phyloP scores from a whole-genome alignment of 1,140 invertebrate species.

The Drosophila quadrilineata region DNA sequence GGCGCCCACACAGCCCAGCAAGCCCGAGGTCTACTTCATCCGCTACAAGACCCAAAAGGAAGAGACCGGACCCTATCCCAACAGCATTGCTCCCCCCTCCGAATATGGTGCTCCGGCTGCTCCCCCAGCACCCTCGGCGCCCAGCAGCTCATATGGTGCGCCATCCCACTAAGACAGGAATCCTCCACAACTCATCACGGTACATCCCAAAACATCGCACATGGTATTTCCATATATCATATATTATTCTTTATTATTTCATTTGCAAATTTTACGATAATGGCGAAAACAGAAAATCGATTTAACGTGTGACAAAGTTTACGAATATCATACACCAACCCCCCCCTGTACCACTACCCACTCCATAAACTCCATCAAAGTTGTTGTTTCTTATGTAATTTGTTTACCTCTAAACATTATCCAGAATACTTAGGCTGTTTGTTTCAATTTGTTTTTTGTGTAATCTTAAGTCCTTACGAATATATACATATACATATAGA shows the following conservation, averaged over 20 bases:
- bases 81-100: slow-evolving; percentile 81
- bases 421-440: slow-evolving; percentile 73
- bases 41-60: slow-evolving; percentile 90
- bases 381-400: slow-evolving; percentile 57
- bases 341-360: background rate
- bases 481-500: too few relatives aligned
- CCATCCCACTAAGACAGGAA: slow-evolving; percentile 61
- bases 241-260: slow-evolving; percentile 51
- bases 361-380: slow-evolving; percentile 14
- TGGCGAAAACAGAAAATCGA: slow-evolving; percentile 32
- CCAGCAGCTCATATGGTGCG: slow-evolving; percentile 77
- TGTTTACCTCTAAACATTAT: slow-evolving; percentile 68
- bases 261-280: slow-evolving; percentile 36
- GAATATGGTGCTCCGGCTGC: slow-evolving; percentile 82
- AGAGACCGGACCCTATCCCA: slow-evolving; percentile 82
- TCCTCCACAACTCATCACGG: background rate
- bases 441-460: slow-evolving; percentile 75
- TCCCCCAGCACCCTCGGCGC: slow-evolving; percentile 73
- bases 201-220: slow-evolving; percentile 5
- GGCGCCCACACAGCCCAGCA: slow-evolving; percentile 90
- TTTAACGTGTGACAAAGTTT: slow-evolving; percentile 75
- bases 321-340: slow-evolving; percentile 34
- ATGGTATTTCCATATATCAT: slow-evolving; percentile 41
- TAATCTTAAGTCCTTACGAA: slow-evolving; percentile 75
- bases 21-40: slow-evolving; percentile 94